phyloP scores from a whole-genome alignment of 2,888 invertebrate genomes.

The Thereva unica region DNA sequence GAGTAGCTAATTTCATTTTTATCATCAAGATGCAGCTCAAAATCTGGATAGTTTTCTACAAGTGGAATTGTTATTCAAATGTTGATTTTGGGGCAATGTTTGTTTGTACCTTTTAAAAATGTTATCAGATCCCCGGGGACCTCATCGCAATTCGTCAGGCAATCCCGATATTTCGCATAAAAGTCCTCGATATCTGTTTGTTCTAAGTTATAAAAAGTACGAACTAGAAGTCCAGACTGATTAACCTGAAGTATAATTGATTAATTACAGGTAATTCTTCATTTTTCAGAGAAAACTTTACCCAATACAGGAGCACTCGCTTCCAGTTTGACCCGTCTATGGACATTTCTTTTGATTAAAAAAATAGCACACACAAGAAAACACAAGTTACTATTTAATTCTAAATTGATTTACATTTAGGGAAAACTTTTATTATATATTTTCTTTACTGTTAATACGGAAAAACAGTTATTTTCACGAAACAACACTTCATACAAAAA shows the following conservation, averaged over 20 bases:
- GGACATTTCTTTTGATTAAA: neutral
- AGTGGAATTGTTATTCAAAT: neutral
- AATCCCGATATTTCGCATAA: constrained; percentile 45
- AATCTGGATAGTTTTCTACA: constrained; percentile 51
- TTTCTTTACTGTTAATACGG: neutral
- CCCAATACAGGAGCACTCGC: constrained; percentile 37
- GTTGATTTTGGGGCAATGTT: neutral
- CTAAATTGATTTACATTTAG: neutral
- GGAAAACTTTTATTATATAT: neutral
- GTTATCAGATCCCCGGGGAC: constrained; percentile 36
- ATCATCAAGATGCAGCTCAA: constrained; percentile 47
- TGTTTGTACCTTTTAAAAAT: constrained; percentile 49
- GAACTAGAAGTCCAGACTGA: constrained; percentile 48
- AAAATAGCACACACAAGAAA: neutral
- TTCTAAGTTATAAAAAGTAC: constrained; percentile 48
- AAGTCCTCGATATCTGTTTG: constrained; percentile 53
- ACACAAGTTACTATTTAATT: neutral
- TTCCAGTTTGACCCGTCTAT: constrained; percentile 39
- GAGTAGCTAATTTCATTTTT: constrained; percentile 45
- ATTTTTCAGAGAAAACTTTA: neutral
- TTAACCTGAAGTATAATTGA: constrained; percentile 45
- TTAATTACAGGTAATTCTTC: neutral
- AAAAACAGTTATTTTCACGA: constrained; percentile 7
- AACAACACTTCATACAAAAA: constrained; percentile 8
- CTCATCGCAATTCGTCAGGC: constrained; percentile 29